Percentiles rank a stretch among this genome's conserved stretches.
phyloP scores from a whole-genome alignment of 2,888 invertebrate species.

The Arge pagana region DNA sequence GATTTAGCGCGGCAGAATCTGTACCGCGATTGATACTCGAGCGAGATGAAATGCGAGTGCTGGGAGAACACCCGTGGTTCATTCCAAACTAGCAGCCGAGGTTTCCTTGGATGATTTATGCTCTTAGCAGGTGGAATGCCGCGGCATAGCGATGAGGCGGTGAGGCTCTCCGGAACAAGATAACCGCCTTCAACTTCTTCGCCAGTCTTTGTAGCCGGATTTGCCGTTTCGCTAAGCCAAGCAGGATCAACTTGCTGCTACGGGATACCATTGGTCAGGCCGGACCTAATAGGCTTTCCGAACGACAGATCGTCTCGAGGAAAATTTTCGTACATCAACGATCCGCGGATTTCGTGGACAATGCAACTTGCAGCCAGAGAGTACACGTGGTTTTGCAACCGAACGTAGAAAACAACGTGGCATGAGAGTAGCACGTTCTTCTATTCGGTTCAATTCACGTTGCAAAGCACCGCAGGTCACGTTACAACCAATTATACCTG shows the following conservation, averaged over 20 bases:
- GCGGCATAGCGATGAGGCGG: neutral
- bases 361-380: too few relatives aligned
- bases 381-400: too few relatives aligned
- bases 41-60: neutral
- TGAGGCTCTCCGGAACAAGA: slow-evolving; percentile 14
- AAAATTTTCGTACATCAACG: slow-evolving; percentile 32
- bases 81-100: slow-evolving; percentile 8
- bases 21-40: neutral
- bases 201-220: slow-evolving; percentile 35
- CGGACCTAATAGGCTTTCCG: slow-evolving; percentile 46
- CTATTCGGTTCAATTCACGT: too few relatives aligned
- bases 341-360: too few relatives aligned
- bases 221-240: slow-evolving; percentile 44
- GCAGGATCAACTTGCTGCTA: slow-evolving; percentile 24
- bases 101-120: slow-evolving; percentile 40
- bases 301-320: slow-evolving; percentile 33
- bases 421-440: too few relatives aligned
- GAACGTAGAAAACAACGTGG: too few relatives aligned
- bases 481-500: too few relatives aligned
- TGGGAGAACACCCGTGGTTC: slow-evolving; percentile 3
- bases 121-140: slow-evolving; percentile 46
- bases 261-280: slow-evolving; percentile 25
- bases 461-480: too few relatives aligned
- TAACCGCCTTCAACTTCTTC: slow-evolving; percentile 2
- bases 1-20: neutral